These are phyloP conservation scores for Rhizomys pruinosus DNA, from an alignment of 2,113 vertebrate genomes.

Conservation along the genomic window DNA sequence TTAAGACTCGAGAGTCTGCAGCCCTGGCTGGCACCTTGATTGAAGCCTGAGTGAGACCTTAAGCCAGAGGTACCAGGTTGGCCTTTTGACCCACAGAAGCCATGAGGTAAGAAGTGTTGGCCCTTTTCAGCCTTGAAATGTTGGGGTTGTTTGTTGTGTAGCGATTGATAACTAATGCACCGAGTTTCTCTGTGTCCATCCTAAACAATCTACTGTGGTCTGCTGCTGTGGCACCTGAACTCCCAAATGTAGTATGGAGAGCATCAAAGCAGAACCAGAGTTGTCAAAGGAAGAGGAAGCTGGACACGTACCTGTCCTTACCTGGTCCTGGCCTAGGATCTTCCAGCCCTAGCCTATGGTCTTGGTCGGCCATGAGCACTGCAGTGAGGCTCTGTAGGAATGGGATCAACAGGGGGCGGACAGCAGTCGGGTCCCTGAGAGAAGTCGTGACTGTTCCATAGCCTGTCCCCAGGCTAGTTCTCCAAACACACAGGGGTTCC, in stretches of 20 bases:
- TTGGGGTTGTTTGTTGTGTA: neutral
- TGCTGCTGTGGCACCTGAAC: neutral
- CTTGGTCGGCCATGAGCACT: conserved; percentile 78
- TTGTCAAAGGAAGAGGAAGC: neutral
- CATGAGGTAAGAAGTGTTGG: neutral
- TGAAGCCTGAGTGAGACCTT: neutral
- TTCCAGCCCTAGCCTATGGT: neutral
- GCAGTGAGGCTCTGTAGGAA: conserved; percentile 86
- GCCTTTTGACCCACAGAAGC: neutral
- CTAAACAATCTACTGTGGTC: neutral
- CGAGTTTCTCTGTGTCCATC: conserved; percentile 22
- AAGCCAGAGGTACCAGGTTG: neutral
- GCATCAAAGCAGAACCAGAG: neutral
- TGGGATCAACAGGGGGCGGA: conserved; percentile 87
- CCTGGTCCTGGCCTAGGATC: conserved; percentile 16
- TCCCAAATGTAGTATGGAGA: neutral
- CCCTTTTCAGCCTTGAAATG: neutral
- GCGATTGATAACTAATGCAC: neutral
- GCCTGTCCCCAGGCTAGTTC: conserved; percentile 84
- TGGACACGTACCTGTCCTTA: neutral
- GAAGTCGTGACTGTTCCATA: conserved; percentile 37
- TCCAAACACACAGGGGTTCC: conserved; percentile 87
- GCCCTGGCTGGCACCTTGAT: neutral
- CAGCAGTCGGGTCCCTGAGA: conserved; percentile 44
- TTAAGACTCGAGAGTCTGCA: neutral